Percentiles rank a stretch among this genome's conserved stretches.
Conservation (phyloP, 2,888 invertebrate genomes). For the Melanargia galathea region DNA sequence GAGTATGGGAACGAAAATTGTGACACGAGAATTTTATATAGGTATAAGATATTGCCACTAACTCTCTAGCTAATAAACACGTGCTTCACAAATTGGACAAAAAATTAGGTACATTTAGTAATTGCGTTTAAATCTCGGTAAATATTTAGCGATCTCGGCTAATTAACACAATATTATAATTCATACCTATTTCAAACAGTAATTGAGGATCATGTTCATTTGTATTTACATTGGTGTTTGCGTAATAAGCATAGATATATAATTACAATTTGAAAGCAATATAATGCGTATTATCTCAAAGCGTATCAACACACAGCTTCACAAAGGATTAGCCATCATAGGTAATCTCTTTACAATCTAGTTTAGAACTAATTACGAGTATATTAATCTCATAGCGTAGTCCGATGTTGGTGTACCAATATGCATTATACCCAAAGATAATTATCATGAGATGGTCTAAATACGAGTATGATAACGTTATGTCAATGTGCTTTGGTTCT, state of each 20-base stretch:
- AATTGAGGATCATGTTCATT: background rate
- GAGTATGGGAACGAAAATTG: too few relatives aligned
- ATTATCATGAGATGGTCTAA: constrained; percentile 11
- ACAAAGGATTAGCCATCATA: constrained; percentile 35
- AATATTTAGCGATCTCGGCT: too few relatives aligned
- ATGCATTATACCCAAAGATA: constrained; percentile 23
- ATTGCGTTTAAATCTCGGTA: too few relatives aligned
- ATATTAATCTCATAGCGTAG: constrained; percentile 30
- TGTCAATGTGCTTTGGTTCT: background rate
- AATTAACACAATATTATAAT: too few relatives aligned
- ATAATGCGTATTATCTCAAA: constrained; percentile 27
- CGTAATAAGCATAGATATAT: background rate
- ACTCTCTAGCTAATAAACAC: too few relatives aligned
- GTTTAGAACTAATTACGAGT: constrained; percentile 29
- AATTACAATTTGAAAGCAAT: constrained; percentile 31
- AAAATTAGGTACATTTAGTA: too few relatives aligned
- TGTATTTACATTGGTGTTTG: background rate
- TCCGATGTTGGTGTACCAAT: constrained; percentile 21
- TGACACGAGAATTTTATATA: too few relatives aligned
- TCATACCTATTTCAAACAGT: too few relatives aligned
- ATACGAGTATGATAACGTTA: background rate
- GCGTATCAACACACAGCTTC: constrained; percentile 23
- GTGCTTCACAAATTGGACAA: too few relatives aligned
- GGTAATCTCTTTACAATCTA: constrained; percentile 31
- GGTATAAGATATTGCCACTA: too few relatives aligned